These are phyloP conservation scores for Odontamblyopus lacepedii DNA, from an alignment of 2,797 vertebrate genomes.

Conservation along the genomic window DNA sequence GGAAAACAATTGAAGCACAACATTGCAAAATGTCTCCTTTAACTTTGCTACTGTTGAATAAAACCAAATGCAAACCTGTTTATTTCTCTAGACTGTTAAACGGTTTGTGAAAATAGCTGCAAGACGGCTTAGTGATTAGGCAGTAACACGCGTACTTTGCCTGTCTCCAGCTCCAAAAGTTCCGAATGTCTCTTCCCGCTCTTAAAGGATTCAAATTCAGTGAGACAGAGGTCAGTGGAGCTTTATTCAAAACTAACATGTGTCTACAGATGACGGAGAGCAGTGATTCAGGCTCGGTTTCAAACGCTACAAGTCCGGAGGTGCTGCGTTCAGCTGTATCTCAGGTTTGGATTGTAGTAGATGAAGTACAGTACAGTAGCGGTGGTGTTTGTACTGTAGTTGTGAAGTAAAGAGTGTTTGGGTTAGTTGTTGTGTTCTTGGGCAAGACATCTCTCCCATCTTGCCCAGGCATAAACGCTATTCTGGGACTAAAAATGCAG, in stretches of 20 bases:
- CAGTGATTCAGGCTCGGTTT: neutral
- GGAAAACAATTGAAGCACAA: no score
- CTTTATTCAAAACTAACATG: slow-evolving; percentile 1
- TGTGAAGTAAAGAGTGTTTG: neutral
- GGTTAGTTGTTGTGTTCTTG: neutral
- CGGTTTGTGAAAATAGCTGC: no score
- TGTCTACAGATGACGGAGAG: slow-evolving; percentile 1
- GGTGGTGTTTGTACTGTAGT: neutral
- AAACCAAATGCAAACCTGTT: no score
- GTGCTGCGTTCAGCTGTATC: slow-evolving; percentile 14
- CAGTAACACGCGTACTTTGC: no score
- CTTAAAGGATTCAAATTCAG: neutral
- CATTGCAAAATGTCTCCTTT: no score
- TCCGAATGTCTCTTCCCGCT: neutral
- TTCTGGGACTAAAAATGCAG: neutral
- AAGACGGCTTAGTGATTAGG: no score
- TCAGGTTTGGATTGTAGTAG: slow-evolving; percentile 63
- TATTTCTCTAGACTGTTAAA: no score
- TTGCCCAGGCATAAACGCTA: neutral
- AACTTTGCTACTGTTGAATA: no score
- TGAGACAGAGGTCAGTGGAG: neutral
- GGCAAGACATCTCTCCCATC: neutral
- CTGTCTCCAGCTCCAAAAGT: neutral
- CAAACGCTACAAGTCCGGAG: slow-evolving; percentile 5
- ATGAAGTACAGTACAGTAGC: neutral